phyloP scores from a whole-genome alignment of 1,140 invertebrate species.

The Paraescarpia echinospica region DNA sequence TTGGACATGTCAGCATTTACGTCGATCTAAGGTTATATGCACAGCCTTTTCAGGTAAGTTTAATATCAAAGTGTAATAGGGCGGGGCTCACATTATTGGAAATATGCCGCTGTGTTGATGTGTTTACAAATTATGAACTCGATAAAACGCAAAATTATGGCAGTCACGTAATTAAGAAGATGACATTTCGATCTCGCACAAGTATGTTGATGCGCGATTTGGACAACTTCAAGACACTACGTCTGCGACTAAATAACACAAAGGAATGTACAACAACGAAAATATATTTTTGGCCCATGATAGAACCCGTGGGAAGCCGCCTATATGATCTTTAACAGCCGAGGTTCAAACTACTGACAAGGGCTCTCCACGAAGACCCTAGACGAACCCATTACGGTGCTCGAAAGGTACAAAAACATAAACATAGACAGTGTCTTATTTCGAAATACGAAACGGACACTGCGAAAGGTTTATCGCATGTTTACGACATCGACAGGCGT shows the following conservation, averaged over 20 bases:
- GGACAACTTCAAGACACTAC: background rate
- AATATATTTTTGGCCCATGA: background rate
- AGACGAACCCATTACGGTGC: background rate
- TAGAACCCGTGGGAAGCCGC: no score
- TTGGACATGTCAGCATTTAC: background rate
- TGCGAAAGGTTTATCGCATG: background rate
- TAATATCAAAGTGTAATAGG: background rate
- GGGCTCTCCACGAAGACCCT: background rate
- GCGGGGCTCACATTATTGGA: background rate
- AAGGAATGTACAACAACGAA: background rate
- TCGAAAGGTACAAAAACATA: background rate
- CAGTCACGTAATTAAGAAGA: background rate
- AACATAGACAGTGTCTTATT: background rate
- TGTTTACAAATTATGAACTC: no score
- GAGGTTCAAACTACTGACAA: background rate
- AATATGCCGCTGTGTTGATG: background rate
- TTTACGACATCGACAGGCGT: background rate
- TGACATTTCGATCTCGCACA: background rate
- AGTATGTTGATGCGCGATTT: background rate
- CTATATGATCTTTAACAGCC: background rate
- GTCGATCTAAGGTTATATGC: background rate
- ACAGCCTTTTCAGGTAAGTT: no score
- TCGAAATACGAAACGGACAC: background rate
- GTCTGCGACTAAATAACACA: background rate
- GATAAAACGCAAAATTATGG: no score